Evolutionary conservation across 2,113 vertebrate genomes (phyloP).

Genomic region (Oryzias woworae): DNA sequence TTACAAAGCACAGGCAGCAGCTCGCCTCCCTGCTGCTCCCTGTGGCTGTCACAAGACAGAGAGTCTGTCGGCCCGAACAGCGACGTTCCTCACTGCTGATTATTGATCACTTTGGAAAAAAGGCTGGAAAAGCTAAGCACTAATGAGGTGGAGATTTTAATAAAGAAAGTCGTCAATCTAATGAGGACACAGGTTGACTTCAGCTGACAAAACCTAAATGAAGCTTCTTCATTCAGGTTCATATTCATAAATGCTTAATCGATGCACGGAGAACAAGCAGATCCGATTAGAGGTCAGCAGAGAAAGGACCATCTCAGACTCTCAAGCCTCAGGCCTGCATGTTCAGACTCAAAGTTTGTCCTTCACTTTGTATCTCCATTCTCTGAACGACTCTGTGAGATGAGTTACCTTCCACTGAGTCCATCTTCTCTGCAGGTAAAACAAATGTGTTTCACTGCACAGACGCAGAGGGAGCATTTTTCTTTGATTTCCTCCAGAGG

Average conservation of each 20-base stretch:
- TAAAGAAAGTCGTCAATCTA: constrained; percentile 12
- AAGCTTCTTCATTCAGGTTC: neutral
- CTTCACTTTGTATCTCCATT: no score
- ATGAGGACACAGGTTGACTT: constrained; percentile 27
- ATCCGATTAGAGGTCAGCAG: no score
- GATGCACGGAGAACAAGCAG: neutral
- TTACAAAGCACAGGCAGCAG: constrained; percentile 50
- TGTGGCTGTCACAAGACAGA: constrained; percentile 45
- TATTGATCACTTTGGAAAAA: constrained; percentile 37
- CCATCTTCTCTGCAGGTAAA: no score
- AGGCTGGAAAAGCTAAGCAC: constrained; percentile 26
- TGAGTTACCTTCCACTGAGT: no score
- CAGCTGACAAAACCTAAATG: neutral
- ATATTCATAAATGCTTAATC: neutral
- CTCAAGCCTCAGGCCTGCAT: no score
- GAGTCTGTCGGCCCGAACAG: constrained; percentile 25
- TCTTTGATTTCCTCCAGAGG: neutral
- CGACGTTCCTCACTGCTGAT: constrained; percentile 23
- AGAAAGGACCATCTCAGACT: no score
- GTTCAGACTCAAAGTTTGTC: no score
- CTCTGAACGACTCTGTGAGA: no score
- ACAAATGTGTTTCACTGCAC: no score
- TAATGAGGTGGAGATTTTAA: constrained; percentile 23
- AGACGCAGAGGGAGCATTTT: constrained; percentile 7
- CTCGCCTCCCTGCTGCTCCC: constrained; percentile 27